These are phyloP conservation scores for Melitaea cinxia DNA, from an alignment of 1,140 invertebrate species.

Conservation along the genomic window DNA sequence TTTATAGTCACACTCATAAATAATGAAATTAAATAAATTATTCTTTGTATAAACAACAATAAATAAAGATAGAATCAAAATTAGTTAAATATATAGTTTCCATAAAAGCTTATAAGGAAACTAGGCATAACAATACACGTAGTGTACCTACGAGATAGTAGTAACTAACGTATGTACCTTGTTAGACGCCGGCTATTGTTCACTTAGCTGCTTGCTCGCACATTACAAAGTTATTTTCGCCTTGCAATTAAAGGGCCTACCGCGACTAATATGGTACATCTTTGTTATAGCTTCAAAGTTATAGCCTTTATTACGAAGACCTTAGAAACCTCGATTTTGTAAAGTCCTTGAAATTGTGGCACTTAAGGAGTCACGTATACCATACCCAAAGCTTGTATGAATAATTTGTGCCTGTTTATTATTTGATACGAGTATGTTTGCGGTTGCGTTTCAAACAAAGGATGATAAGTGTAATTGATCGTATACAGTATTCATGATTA, in stretches of 20 bases:
- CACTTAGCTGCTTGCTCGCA: conserved; percentile 31
- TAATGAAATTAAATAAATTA: not conserved
- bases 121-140: conserved; percentile 26
- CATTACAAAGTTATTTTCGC: conserved; percentile 26
- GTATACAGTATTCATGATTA: not conserved
- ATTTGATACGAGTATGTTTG: conserved; percentile 17
- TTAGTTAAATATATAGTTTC: conserved; percentile 24
- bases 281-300: not conserved
- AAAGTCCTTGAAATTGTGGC: conserved; percentile 3
- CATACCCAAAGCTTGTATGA: conserved; percentile 20
- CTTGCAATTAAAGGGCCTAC: conserved; percentile 26
- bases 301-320: not conserved
- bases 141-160: conserved; percentile 13
- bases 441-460: conserved; percentile 25
- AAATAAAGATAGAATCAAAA: not conserved
- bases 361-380: conserved; percentile 21
- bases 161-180: conserved; percentile 20
- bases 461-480: conserved; percentile 13
- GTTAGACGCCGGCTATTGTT: conserved; percentile 35
- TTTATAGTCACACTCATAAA: not conserved
- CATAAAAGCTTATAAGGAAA: conserved; percentile 20
- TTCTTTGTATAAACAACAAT: not conserved
- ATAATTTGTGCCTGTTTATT: conserved; percentile 19
- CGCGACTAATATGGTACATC: not conserved
- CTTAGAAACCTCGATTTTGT: conserved; percentile 10